Evolutionary conservation across 2,113 vertebrate species (phyloP).

Genomic region (Mellivora capensis): DNA sequence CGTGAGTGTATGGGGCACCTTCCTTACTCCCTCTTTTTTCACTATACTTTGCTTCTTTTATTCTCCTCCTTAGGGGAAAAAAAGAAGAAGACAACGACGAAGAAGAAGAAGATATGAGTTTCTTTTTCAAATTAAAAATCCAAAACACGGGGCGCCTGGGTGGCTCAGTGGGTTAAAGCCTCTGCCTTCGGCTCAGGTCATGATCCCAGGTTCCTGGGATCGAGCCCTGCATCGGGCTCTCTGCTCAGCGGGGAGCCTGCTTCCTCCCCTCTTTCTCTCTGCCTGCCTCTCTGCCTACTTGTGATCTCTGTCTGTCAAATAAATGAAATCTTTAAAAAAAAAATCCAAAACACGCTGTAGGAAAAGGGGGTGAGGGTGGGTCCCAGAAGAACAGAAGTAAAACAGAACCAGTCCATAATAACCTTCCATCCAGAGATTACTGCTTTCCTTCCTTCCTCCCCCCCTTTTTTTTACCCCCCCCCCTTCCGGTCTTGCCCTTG

Average conservation of each 20-base stretch:
- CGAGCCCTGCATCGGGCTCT: too few species aligned
- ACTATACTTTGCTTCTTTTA: constrained; percentile 5
- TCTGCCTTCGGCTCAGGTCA: too few species aligned
- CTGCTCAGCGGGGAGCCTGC: too few species aligned
- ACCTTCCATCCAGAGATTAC: constrained; percentile 48
- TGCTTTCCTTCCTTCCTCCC: not conserved
- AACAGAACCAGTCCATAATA: not conserved
- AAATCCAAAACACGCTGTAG: not conserved
- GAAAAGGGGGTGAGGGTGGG: rapidly evolving
- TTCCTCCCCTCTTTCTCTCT: too few species aligned
- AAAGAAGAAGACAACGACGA: not conserved
- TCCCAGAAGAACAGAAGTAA: not conserved
- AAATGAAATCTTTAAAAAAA: too few species aligned
- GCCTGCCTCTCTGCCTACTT: too few species aligned
- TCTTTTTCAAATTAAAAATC: constrained; percentile 33
- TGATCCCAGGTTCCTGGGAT: too few species aligned
- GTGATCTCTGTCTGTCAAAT: too few species aligned
- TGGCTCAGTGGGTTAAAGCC: too few species aligned
- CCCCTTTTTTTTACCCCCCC: rapidly evolving
- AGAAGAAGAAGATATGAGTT: not conserved
- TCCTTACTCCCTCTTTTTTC: not conserved
- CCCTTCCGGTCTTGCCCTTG: constrained; percentile 7
- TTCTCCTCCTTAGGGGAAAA: not conserved
- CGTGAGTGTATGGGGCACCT: constrained; percentile 60
- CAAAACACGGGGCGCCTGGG: too few species aligned